Evolutionary conservation across 2,888 invertebrate species (phyloP), one percentile per base, ranked within the genome.

Genomic region (Penaeus monodon): DNA sequence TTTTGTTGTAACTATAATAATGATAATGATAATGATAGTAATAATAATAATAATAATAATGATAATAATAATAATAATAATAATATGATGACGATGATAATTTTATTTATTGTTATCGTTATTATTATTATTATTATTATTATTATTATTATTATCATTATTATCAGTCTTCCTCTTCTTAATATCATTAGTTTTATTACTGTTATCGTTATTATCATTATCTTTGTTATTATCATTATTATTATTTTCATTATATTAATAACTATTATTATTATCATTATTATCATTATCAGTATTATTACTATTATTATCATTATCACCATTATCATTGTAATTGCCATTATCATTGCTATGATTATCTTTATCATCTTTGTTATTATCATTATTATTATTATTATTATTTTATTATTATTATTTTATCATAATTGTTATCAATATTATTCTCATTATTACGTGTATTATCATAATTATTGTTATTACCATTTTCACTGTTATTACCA

Each of bases 221-320:
- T 70, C 4, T n/a, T 70, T 33, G 2, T 70, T 33, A 17, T 70
- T 33, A 70, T 70, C 3, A 24, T 70, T 33, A 70, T 70, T 33
- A 70, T 70, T 33, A 70, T 70, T 33, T n/a, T 70, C 20, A 70
- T 70, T 33, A 70, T 22, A 70, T 70, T 33, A 70, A 70, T 70
- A n/a, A n/a, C n/a, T 17, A 70, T 70, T 33, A n/a, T 70, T 33
- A 70, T 70, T 33, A 70, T 70, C 20, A 70, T 70, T 33, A 70
- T 70, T 33, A 70, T 70, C 70, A 70, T 70, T 33, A 24, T 70
- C 17, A 70, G n/a, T 68, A 68, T 68, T 24, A 68, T 68, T 68
- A 24, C 8, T 66, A 66, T 38, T 6, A 38, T 38, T 38, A 38
- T 38, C 10, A 44, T 44, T 44, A 6, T 44, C 10, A 44, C 10